Evolutionary conservation across 2,113 vertebrate genomes (phyloP).

Genomic region (Archocentrus centrarchus): DNA sequence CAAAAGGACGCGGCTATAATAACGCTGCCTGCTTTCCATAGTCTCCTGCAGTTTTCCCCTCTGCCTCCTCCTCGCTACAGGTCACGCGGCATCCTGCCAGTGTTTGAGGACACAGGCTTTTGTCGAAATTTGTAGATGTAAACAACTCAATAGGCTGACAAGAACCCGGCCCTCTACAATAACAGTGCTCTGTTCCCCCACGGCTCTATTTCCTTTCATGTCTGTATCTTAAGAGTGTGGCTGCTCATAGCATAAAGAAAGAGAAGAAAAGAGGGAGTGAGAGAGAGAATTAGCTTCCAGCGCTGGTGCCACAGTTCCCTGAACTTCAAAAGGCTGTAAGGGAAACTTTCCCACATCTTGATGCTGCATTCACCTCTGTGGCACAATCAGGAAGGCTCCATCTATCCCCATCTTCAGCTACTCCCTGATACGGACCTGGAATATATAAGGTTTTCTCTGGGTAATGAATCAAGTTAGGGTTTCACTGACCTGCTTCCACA

Average conservation of each 20-base stretch:
- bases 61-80: conserved; percentile 18
- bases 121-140: conserved; percentile 65
- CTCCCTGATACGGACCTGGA: conserved; percentile 17
- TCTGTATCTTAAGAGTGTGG: conserved; percentile 57
- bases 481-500: conserved; percentile 9
- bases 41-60: background rate
- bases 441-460: conserved; percentile 18
- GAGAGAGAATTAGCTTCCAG: conserved; percentile 58
- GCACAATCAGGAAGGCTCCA: conserved; percentile 49
- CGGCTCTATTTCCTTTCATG: conserved; percentile 67
- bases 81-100: conserved; percentile 38
- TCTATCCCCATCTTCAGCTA: conserved; percentile 45
- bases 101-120: conserved; percentile 51
- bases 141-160: conserved; percentile 71
- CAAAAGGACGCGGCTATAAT: conserved; percentile 9
- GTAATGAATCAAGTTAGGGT: background rate
- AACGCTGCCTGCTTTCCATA: background rate
- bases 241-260: conserved; percentile 31
- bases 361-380: conserved; percentile 46
- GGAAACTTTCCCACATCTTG: conserved; percentile 57
- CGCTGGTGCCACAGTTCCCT: conserved; percentile 52
- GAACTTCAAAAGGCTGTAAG: conserved; percentile 69
- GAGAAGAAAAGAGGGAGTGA: background rate
- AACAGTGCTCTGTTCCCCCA: conserved; percentile 42
- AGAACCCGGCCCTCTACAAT: conserved; percentile 44